Evolutionary conservation across 2,888 invertebrate genomes (phyloP), one percentile per base, ranked within the genome.

Genomic region (Lutraria lutraria): DNA sequence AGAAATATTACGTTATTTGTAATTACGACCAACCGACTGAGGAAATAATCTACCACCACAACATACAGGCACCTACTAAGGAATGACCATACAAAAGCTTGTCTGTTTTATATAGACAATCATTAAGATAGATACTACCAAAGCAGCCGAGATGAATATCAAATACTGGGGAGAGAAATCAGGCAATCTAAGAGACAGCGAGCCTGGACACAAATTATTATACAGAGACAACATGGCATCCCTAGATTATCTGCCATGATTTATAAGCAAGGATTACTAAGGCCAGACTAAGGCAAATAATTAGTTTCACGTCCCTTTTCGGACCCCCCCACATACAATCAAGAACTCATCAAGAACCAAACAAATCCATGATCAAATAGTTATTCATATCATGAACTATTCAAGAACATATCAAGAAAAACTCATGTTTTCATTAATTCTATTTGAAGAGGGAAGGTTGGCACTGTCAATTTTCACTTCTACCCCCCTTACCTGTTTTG

Each of bases 171-270:
- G n/a, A 54, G 85, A 34, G 76, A 79, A 54, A 31, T 53, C 29
- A 54, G 31, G 54, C 29, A 76, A 79, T 15, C 54, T 43, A 12
- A 3, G 31, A 85, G 85, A 76, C 85, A 52, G 79, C 31, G 31
- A 1, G 85, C 56, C 85, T 85, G 85, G 85, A 76, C 85, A 79
- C 76, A 79, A 31, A 85, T 85, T 85, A 56, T 85, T 68, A n/a
- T 52, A 79, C 15, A 76, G 16, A 85, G 85, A 85, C 85, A 79
- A 25, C 43, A 21, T 25, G 85, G 85, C 76, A 76, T 54, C 43
- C 43, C 43, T 31, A 79, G 31, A n/a, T 52, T 76, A 76, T 84
- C 25, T 63, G 53, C 53, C 31, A 53, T 53, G 85, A 85, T 79
- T 85, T 76, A 85, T 76, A 29, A 8, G 21, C 34, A 8, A 68